phyloP scores from a whole-genome alignment of 2,888 invertebrate genomes.

The Dexiosoma caninum region DNA sequence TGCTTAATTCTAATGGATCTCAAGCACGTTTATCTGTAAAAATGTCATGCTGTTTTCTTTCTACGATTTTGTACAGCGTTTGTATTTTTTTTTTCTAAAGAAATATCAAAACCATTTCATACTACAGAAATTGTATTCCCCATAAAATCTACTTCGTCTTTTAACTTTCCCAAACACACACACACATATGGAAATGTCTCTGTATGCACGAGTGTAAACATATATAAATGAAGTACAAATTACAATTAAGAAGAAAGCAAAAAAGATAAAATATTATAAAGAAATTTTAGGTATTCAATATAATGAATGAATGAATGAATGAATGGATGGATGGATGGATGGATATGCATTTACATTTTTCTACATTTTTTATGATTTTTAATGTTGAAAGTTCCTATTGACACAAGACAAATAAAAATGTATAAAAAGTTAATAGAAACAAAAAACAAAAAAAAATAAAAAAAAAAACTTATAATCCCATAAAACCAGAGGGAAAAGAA shows the following conservation, averaged over 20 bases:
- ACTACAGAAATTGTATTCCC: background rate
- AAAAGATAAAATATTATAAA: no score
- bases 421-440: no score
- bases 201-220: background rate
- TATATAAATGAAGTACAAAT: background rate
- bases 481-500: background rate
- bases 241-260: background rate
- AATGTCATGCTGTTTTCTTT: no score
- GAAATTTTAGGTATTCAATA: slow-evolving; percentile 34
- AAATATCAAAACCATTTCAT: background rate
- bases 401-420: slow-evolving; percentile 25
- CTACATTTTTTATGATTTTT: background rate
- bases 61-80: no score
- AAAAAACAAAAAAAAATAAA: background rate
- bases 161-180: background rate
- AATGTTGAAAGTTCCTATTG: slow-evolving; percentile 5
- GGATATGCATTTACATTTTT: slow-evolving; percentile 42
- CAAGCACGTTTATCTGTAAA: no score
- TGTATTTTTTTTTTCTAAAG: no score
- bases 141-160: no score
- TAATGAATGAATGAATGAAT: slow-evolving; percentile 43
- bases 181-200: no score
- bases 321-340: no score
- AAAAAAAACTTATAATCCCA: background rate
- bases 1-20: no score